phyloP scores from a whole-genome alignment of 2,113 vertebrate species.

The Heterochromis multidens region DNA sequence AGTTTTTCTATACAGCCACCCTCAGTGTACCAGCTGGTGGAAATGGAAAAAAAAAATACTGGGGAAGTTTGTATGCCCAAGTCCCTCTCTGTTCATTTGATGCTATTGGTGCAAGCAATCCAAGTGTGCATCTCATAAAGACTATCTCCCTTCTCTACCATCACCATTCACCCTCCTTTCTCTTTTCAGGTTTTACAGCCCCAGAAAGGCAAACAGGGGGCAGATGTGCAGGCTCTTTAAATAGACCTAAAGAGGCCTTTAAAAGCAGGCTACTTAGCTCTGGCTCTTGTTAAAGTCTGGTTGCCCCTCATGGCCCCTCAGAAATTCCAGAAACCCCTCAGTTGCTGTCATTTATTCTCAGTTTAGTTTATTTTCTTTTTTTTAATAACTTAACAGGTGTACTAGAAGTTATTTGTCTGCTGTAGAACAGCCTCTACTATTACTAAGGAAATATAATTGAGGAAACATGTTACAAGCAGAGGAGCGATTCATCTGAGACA shows the following conservation, averaged over 20 bases:
- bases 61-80: neutral
- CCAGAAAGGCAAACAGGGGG: slow-evolving; percentile 66
- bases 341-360: neutral
- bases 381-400: neutral
- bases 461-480: neutral
- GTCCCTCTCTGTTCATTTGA: slow-evolving; percentile 6
- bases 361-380: neutral
- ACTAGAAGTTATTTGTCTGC: neutral
- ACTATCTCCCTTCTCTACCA: neutral
- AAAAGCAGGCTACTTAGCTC: slow-evolving; percentile 25
- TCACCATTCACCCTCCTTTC: slow-evolving; percentile 28
- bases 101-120: slow-evolving; percentile 8
- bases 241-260: slow-evolving; percentile 59
- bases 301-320: slow-evolving; percentile 2
- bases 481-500: neutral
- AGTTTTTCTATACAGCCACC: slow-evolving; percentile 11
- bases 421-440: neutral
- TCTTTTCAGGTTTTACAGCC: slow-evolving; percentile 60
- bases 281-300: neutral
- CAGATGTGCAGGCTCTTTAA: slow-evolving; percentile 62
- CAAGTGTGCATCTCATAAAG: slow-evolving; percentile 26
- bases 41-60: neutral
- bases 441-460: neutral
- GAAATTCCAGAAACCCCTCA: slow-evolving; percentile 10
- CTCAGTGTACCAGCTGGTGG: neutral